Evolutionary conservation across 2,888 invertebrate genomes (phyloP), one percentile per base, ranked within the genome.

Genomic region (Sesamia inferens): DNA sequence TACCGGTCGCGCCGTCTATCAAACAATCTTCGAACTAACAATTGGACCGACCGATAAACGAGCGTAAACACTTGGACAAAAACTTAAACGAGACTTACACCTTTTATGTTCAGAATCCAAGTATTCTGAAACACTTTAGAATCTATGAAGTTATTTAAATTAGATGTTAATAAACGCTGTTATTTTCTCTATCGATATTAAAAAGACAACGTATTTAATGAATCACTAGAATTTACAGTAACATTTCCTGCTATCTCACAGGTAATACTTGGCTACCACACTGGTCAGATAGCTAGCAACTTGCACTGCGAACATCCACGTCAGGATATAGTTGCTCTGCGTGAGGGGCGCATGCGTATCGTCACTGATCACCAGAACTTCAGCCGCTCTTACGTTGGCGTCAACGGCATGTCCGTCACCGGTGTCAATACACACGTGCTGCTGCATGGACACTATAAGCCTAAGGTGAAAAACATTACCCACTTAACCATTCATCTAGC

Each of bases 261-360:
- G 95, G 93, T 95, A 0, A 73, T 95, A 14, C 95, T 98, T 59
- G 97, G 97, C 0, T 98, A 98, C 94, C 97, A 98, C 86, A 95
- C 94, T 19, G 97, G 97, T 2, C 83, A 93, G 14, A 95, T 98
- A 67, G 98, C 98, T 0, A 97, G 97, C 0, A 98, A 98, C 92
- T 93, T 98, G 22, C 97, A 98, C 90, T 98, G 95, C 89, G 93
- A 96, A 0, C 92, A 89, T 0, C 97, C 98, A 0, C 94, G 96
- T 5, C 90, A 94, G 44, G 96, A 96, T 62, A 85, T 97, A 0
- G 92, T 92, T 39, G 96, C 96, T 42, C 85, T 97, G 16, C 92
- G 93, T 5, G 96, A 97, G 2, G 97, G 97, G 0, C 93, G 95
- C 59, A 92, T 97, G 57, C 87, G 94, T 86, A 96, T 98, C 11